Evolutionary conservation across 2,888 invertebrate genomes (phyloP), one percentile per base, ranked within the genome.

Genomic region (Ectemnius lituratus): DNA sequence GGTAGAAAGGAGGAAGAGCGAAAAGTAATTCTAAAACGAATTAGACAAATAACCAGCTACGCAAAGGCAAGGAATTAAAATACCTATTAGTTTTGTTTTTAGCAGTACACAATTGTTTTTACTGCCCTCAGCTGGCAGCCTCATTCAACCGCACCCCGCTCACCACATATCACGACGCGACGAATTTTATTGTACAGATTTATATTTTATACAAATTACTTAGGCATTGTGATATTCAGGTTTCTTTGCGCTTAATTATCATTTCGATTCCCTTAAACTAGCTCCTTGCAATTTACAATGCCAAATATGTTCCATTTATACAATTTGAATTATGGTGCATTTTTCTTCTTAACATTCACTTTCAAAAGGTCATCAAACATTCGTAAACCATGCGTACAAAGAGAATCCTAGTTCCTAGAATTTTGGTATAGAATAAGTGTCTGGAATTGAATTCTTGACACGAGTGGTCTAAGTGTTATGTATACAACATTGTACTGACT

Each of bases 201-300:
- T 81, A 75, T 80, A 76, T 78, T 84, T 86, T 84, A 85, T 87
- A 87, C 86, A 86, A 86, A 86, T 85, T 84, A 85, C 78, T 85
- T 87, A 87, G 84, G 85, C 87, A 84, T 82, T 79, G 71, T 81
- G 75, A 79, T 82, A 84, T 80, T 82, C 75, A 78, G 75, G 76
- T 79, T 78, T 76, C 56, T 76, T 67, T 79, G 73, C 75, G 70
- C 68, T 70, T 74, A 68, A 79, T 67, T 67, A 72, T 64, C 64
- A 58, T 70, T 37, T 68, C 67, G 45, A 68, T 72, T 73, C 63
- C 52, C 71, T 80, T 76, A 67, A 62, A 16, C 68, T 79, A 74
- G 62, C 49, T 67, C 61, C 65, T n/a, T 69, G 76, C 73, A 84
- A 81, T 84, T 84, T 84, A 84, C 81, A 84, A 37, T 77, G 79